These are phyloP conservation scores for Sebastes elongatus DNA, from an alignment of 2,797 vertebrate genomes.

Conservation along the genomic window DNA sequence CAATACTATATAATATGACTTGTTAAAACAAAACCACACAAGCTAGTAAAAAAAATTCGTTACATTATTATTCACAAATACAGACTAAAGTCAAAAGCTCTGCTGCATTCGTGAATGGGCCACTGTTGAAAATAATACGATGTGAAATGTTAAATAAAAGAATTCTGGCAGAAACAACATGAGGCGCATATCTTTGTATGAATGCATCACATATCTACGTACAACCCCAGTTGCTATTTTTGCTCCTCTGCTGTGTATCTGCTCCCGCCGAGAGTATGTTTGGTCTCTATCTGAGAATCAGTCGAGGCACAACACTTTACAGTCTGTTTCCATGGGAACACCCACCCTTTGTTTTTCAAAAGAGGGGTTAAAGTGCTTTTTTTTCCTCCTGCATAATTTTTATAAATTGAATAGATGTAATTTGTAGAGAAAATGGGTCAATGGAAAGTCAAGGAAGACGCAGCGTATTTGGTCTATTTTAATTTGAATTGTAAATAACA, in stretches of 20 bases:
- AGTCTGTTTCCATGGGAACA: conserved; percentile 36
- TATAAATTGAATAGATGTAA: not conserved
- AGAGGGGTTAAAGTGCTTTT: not conserved
- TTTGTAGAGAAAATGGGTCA: not conserved
- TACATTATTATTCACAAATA: not conserved
- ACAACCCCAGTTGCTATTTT: not conserved
- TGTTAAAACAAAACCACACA: not conserved
- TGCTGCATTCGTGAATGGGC: not conserved
- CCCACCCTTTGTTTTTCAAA: conserved; percentile 6
- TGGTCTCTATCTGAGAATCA: not conserved
- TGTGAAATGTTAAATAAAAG: not conserved
- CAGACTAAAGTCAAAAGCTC: not conserved
- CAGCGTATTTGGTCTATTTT: not conserved
- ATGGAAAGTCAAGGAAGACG: conserved; percentile 7
- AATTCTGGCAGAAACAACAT: not conserved
- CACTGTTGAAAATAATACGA: not conserved
- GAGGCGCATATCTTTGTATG: not conserved
- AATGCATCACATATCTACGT: not conserved
- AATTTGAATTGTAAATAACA: conserved; percentile 1
- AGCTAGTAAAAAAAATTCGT: not conserved
- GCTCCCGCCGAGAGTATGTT: not conserved
- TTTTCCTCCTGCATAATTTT: not conserved
- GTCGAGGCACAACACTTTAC: not conserved
- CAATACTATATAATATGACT: not conserved
- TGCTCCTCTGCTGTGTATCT: not conserved